A percentile compares a stretch with the other conserved stretches of the same genome.
Evolutionary conservation across 1,140 invertebrate species (phyloP).

Genomic region (Dendrolimus punctatus): DNA sequence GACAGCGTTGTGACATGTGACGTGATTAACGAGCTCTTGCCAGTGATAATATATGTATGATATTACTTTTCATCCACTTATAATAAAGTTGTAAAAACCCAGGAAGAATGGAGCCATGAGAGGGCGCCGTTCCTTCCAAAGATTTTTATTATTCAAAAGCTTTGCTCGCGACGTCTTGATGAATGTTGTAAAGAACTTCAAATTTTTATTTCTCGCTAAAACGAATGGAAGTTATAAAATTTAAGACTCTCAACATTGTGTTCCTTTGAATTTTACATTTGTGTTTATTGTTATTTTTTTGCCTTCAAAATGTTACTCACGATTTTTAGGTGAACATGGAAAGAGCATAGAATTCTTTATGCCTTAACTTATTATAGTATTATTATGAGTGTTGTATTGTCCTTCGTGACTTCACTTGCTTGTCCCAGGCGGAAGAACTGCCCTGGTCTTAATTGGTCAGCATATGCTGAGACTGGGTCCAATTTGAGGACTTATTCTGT

Average conservation of each 20-base stretch:
- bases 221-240: constrained; percentile 58
- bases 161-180: constrained; percentile 57
- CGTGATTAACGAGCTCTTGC: constrained; percentile 15
- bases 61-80: constrained; percentile 16
- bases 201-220: constrained; percentile 56
- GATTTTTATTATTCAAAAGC: constrained; percentile 65
- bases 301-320: constrained; percentile 6
- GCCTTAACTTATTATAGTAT: no score
- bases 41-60: constrained; percentile 24
- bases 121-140: constrained; percentile 11
- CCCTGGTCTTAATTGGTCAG: no score
- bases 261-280: constrained; percentile 31
- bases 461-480: no score
- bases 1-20: constrained; percentile 8
- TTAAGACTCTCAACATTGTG: constrained; percentile 33
- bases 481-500: no score
- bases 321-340: no score
- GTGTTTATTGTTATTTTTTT: constrained; percentile 29
- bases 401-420: no score
- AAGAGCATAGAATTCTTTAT: no score
- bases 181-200: constrained; percentile 61
- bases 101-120: constrained; percentile 7
- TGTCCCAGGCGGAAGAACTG: no score
- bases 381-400: no score
- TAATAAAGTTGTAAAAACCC: constrained; percentile 18